phyloP scores from a whole-genome alignment of 2,888 invertebrate genomes.

The Patella pellucida region DNA sequence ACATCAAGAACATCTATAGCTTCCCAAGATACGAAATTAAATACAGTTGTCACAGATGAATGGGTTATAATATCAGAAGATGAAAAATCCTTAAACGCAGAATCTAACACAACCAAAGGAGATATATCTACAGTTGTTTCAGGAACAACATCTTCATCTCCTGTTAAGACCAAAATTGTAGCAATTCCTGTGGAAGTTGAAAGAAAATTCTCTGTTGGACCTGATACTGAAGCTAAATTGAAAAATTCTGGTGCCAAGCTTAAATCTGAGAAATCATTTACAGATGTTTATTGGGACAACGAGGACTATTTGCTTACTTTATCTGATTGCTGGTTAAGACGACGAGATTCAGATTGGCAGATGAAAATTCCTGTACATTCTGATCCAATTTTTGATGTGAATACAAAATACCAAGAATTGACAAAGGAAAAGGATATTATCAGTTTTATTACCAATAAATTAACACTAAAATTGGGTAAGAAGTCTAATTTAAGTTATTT shows the following conservation, averaged over 20 bases:
- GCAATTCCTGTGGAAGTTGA: slow-evolving; percentile 49
- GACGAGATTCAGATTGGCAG: slow-evolving; percentile 56
- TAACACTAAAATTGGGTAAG: slow-evolving; percentile 16
- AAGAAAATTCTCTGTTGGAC: slow-evolving; percentile 53
- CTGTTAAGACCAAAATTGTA: slow-evolving; percentile 7
- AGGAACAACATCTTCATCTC: background rate
- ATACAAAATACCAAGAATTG: slow-evolving; percentile 45
- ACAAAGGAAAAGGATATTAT: slow-evolving; percentile 45
- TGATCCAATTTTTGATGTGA: slow-evolving; percentile 13
- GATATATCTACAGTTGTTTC: background rate
- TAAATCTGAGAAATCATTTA: slow-evolving; percentile 43
- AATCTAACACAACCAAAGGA: no score
- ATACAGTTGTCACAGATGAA: background rate
- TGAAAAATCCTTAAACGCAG: no score
- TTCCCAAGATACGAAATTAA: no score
- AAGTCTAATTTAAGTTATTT: slow-evolving; percentile 37
- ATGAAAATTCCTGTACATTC: slow-evolving; percentile 42
- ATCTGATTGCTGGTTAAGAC: slow-evolving; percentile 58
- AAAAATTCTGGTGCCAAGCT: slow-evolving; percentile 53
- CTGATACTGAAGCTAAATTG: slow-evolving; percentile 47
- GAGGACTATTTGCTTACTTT: slow-evolving; percentile 50
- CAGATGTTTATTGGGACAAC: slow-evolving; percentile 62
- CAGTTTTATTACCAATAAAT: slow-evolving; percentile 27
- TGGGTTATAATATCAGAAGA: slow-evolving; percentile 1
- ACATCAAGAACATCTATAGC: no score